Conservation (phyloP, 2,888 invertebrate species). For the Latheticus oryzae region DNA sequence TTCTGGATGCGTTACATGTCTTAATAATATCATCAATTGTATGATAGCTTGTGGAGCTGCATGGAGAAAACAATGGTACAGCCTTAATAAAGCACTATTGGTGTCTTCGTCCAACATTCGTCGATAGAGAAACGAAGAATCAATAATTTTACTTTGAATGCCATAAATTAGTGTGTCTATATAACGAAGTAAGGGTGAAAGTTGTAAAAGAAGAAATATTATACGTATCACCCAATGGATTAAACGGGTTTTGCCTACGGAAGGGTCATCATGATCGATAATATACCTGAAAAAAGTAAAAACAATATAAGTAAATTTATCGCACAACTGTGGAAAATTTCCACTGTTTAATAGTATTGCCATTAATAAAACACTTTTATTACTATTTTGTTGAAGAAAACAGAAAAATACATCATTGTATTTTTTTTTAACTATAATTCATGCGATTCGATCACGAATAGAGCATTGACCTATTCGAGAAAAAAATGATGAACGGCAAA, state of each 20-base stretch:
- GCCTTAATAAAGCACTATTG: conserved; percentile 63
- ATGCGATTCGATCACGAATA: no score
- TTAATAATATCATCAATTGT: conserved; percentile 63
- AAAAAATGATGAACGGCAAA: no score
- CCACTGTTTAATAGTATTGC: not conserved
- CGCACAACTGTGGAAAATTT: not conserved
- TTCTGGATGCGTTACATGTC: conserved; percentile 54
- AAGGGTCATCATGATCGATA: conserved; percentile 65
- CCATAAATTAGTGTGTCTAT: conserved; percentile 65
- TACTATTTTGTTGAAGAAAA: no score
- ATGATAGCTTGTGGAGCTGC: conserved; percentile 65
- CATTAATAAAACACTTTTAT: no score
- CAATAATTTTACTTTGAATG: conserved; percentile 62
- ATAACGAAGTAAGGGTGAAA: conserved; percentile 67
- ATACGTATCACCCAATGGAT: conserved; percentile 65
- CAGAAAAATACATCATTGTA: no score
- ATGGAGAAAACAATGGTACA: conserved; percentile 66
- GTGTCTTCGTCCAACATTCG: conserved; percentile 67
- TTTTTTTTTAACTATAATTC: no score
- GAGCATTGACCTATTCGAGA: no score
- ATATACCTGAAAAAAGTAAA: conserved; percentile 62
- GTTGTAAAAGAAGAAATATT: conserved; percentile 65
- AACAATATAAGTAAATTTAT: conserved; percentile 6
- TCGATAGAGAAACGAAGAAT: conserved; percentile 60
- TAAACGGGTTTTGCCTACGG: conserved; percentile 62